Percentiles rank a stretch among this genome's conserved stretches.
Evolutionary conservation across 2,888 invertebrate genomes (phyloP).

Genomic region (Torymus auratus): DNA sequence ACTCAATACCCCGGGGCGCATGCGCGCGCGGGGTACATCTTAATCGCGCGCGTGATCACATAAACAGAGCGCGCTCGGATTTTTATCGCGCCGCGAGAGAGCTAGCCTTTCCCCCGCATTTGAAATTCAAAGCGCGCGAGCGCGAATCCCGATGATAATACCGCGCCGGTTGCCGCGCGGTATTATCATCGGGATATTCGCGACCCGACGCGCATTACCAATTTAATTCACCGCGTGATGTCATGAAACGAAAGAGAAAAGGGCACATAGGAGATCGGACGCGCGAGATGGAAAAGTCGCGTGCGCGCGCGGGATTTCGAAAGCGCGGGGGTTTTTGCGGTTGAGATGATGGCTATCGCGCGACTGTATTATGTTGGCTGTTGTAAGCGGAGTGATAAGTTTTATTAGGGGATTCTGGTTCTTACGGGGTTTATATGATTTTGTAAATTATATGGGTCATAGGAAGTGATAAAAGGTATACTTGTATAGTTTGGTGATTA

Average conservation of each 20-base stretch:
- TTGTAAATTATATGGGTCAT: no score
- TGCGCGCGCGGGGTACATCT: neutral
- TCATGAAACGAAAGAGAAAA: neutral
- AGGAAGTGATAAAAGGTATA: no score
- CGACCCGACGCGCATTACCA: constrained; percentile 35
- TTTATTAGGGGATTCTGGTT: no score
- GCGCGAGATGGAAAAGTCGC: no score
- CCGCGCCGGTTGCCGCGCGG: neutral
- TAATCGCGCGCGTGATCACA: constrained; percentile 3
- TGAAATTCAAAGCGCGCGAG: constrained; percentile 52
- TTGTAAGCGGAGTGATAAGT: no score
- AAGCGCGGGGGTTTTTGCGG: no score
- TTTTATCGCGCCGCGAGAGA: constrained; percentile 37
- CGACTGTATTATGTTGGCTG: no score
- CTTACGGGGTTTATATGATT: no score
- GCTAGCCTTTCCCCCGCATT: constrained; percentile 8
- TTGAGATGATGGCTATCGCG: no score
- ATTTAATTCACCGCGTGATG: constrained; percentile 34
- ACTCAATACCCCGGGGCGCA: neutral
- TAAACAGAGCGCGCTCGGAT: neutral
- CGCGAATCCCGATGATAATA: constrained; percentile 27
- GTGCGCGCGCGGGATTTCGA: no score
- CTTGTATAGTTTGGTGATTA: no score
- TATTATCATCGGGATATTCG: constrained; percentile 22
- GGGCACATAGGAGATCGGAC: neutral